Evolutionary conservation across 2,113 vertebrate species (phyloP).

Genomic region (Nothobranchius kuhntae): DNA sequence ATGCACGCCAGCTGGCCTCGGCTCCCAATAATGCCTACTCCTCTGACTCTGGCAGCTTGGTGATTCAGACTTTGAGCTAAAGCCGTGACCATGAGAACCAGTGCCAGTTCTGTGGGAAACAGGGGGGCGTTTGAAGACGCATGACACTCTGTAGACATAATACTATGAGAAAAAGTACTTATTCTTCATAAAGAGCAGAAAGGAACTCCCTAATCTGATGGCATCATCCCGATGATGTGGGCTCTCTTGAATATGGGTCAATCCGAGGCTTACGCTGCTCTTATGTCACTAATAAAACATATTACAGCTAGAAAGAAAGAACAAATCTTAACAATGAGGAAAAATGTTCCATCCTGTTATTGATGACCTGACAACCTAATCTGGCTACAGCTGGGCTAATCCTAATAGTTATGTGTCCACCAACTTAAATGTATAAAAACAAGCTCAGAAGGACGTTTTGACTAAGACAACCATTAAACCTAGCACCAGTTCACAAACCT

Average conservation of each 20-base stretch:
- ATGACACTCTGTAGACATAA: constrained; percentile 15
- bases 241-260: constrained; percentile 25
- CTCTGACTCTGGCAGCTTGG: constrained; percentile 23
- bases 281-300: not conserved
- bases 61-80: constrained; percentile 33
- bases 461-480: too few relatives aligned
- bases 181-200: constrained; percentile 18
- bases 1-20: constrained; percentile 45
- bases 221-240: constrained; percentile 28
- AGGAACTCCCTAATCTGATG: constrained; percentile 53
- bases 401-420: too few relatives aligned
- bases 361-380: constrained; percentile 38
- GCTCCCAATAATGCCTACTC: constrained; percentile 20
- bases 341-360: constrained; percentile 49
- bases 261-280: not conserved
- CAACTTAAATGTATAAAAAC: too few relatives aligned
- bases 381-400: too few relatives aligned
- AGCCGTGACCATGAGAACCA: constrained; percentile 7
- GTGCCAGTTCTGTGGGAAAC: constrained; percentile 62
- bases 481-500: too few relatives aligned
- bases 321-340: constrained; percentile 2
- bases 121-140: constrained; percentile 56
- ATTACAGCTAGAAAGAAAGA: not conserved
- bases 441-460: too few relatives aligned
- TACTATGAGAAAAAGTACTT: not conserved